Percentiles rank a stretch among this genome's conserved stretches.
Conservation (phyloP, 2,797 vertebrate species). For the Enteromius thamalakanensis region DNA sequence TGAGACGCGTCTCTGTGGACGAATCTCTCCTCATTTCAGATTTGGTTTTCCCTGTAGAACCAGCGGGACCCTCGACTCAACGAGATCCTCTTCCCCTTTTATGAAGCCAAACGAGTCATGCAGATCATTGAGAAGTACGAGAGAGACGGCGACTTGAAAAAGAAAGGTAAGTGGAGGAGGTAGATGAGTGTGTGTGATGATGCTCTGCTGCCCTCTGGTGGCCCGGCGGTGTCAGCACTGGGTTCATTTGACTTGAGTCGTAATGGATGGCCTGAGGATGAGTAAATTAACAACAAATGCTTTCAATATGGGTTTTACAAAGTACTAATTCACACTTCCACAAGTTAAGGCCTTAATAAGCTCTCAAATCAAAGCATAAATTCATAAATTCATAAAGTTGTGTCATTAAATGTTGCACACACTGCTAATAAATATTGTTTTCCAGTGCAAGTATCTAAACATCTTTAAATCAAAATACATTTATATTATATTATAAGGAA, state of each 20-base stretch:
- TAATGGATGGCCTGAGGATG: no score
- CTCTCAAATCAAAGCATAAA: no score
- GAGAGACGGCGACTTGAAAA: slow-evolving; percentile 88
- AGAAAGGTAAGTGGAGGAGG: slow-evolving; percentile 83
- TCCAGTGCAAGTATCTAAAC: not conserved
- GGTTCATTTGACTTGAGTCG: not conserved
- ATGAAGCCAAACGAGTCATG: slow-evolving; percentile 94
- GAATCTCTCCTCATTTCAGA: not conserved
- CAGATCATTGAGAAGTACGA: slow-evolving; percentile 97
- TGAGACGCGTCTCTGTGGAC: not conserved
- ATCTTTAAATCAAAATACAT: not conserved
- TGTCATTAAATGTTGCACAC: no score
- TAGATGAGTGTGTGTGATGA: not conserved
- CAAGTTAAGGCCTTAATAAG: no score
- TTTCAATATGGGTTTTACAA: no score
- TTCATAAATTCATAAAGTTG: no score
- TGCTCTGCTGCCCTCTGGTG: slow-evolving; percentile 21
- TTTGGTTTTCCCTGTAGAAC: slow-evolving; percentile 72
- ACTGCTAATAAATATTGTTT: no score
- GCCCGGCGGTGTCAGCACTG: not conserved
- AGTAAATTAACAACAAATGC: no score
- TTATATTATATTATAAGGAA: no score
- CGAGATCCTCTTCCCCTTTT: slow-evolving; percentile 99
- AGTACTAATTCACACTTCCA: no score
- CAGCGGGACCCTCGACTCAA: slow-evolving; percentile 97